phyloP scores from a whole-genome alignment of 2,797 vertebrate genomes.

The Melanogrammus aeglefinus region DNA sequence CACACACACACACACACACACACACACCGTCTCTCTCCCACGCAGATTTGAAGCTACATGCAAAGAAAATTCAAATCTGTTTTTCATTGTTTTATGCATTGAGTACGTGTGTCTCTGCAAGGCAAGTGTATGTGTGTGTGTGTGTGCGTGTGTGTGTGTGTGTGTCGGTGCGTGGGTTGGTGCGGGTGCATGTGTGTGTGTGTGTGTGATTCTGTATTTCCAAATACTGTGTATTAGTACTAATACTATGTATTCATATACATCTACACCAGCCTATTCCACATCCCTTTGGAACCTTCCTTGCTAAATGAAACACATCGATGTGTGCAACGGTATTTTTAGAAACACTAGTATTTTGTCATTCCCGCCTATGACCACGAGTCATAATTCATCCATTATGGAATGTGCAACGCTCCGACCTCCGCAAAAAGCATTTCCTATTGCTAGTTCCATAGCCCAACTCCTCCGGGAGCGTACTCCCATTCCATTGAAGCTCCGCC shows the following conservation, averaged over 20 bases:
- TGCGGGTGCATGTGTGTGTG: not conserved
- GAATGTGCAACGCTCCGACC: constrained; percentile 27
- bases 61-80: not conserved
- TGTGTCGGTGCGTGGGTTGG: no score
- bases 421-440: constrained; percentile 25
- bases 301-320: not conserved
- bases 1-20: not conserved
- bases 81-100: not conserved
- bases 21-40: no score
- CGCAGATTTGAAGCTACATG: no score
- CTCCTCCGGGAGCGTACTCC: constrained; percentile 25
- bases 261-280: not conserved
- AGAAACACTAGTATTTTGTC: not conserved
- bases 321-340: not conserved
- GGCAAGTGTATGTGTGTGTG: not conserved
- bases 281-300: no score
- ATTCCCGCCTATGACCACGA: not conserved
- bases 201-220: not conserved
- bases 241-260: not conserved
- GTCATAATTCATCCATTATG: constrained; percentile 23
- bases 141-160: no score
- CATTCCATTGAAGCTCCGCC: constrained; percentile 31
- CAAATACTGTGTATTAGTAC: no score
- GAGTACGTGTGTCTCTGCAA: not conserved
- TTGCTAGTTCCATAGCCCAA: constrained; percentile 26